Base-by-base conservation (phyloP, 2,888 invertebrate genomes). In the Syrista parreyssii region DNA sequence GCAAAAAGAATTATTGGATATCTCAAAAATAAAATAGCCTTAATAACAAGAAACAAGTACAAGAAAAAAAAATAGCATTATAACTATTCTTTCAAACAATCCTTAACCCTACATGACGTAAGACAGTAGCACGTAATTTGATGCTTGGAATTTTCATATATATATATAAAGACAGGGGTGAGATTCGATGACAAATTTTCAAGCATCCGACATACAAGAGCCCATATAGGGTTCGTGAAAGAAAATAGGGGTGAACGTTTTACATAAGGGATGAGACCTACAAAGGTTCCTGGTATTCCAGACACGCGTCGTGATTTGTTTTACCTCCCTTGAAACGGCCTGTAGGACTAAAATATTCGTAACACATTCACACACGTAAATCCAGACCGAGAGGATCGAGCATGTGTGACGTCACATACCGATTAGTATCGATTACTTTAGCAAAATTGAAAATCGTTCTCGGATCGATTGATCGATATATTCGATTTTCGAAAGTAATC, bases 231-330 rank as follows among this genome's bases (percentile, higher is more conserved):
- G 15, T 55, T 55, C 55, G 71, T 32, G 31, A 32, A 31, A 15
- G 31, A 33, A 75, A 75, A 79, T 82, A 83, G 85, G 88, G 86
- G 86, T 86, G 86, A 84, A 85, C 85, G 84, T 86, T 89, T 89
- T 89, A 89, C 89, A 89, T 89, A 88, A 89, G 90, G 90, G 89
- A 88, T 88, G 84, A 84, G 85, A 82, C 84, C 79, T 77, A 34
- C 83, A 84, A 87, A 89, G 89, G 87, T 87, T 89, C 89, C 55
- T 86, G 90, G 90, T 89, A 90, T 90, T 89, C 86, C 84, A 89
- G 87, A 87, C 90, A 89, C 88, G 90, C 89, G 88, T 83, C 84
- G 89, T 89, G 90, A 90, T 90, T 90, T 90, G 89, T 89, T 89
- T 88, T 86, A 87, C 84, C 88, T 85, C 83, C 79, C 84, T 79